Base-by-base conservation (phyloP, 2,888 invertebrate genomes). In the Drosophila affinis region DNA sequence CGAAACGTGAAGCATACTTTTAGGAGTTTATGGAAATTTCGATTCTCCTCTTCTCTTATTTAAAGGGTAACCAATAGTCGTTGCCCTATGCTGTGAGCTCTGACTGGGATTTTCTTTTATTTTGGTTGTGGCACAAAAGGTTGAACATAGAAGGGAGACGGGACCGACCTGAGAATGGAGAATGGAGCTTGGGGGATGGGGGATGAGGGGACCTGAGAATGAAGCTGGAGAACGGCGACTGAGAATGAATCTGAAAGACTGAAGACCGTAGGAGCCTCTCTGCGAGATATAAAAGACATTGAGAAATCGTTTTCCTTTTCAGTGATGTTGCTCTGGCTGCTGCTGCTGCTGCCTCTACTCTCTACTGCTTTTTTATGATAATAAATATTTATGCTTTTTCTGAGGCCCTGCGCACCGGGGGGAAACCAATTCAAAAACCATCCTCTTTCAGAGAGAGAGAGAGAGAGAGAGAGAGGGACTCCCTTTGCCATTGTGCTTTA, bases 301-400 rank as follows among this genome's bases (percentile, higher is more conserved):
- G 89, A 86, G 89, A 84, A 88, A 89, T 89, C 84, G 86, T 88
- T 86, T 89, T 82, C 77, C 83, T 86, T 82, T 79, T 79, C 83
- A 73, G 77, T 79, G 75, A 55, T 54, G 61, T 64, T 63, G 68
- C 67, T 69, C 39, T 39, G 39, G 67, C 70, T 29, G 70, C 39
- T 51, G 61, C 49, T 45, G 56, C 57, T 63, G 61, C 55, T 32
- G 53, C 65, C 77, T 78, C 78, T 47, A 54, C 49, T 44, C 60
- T 47, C 58, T 62, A 49, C 62, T 57, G 58, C 39, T 51, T 61
- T 77, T 83, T 79, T 80, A 76, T 88, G 89, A 86, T 88, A 86
- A 89, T 88, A 85, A 89, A 85, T 89, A 85, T 85, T 88, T 85
- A 89, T 88, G 88, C 76, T 69, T 72, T 76, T 75, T 65, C 52